A percentile compares a stretch with the other conserved stretches of the same genome.
Evolutionary conservation across 2,797 vertebrate genomes (phyloP).

Genomic region (Sciaenops ocellatus): DNA sequence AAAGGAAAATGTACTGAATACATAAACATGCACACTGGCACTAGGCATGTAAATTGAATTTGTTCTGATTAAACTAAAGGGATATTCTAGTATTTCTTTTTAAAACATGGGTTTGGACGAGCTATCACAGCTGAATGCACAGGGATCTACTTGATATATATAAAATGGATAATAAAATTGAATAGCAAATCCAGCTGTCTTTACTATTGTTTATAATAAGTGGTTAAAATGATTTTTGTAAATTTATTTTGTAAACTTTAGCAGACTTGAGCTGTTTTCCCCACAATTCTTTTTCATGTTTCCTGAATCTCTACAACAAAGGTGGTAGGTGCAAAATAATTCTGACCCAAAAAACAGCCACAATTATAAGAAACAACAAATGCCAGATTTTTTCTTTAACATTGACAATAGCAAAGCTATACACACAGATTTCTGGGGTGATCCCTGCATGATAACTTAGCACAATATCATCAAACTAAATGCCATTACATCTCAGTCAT

Average conservation of each 20-base stretch:
- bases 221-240: too few species aligned
- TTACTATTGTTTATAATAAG: too few species aligned
- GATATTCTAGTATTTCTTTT: background rate
- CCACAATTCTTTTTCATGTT: background rate
- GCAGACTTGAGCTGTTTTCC: background rate
- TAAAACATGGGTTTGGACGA: background rate
- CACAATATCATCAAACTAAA: background rate
- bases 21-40: background rate
- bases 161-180: background rate
- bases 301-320: background rate
- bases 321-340: background rate
- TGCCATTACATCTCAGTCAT: background rate
- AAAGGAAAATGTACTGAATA: background rate
- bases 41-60: background rate
- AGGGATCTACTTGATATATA: background rate
- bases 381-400: background rate
- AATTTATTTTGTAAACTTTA: background rate
- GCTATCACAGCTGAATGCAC: background rate
- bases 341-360: background rate
- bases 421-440: background rate
- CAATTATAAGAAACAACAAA: background rate
- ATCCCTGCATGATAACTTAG: background rate
- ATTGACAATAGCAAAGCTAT: background rate
- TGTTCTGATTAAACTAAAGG: background rate
- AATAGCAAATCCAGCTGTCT: too few species aligned